Evolutionary conservation across 2,888 invertebrate species (phyloP).

Genomic region (Nowickia ferox): DNA sequence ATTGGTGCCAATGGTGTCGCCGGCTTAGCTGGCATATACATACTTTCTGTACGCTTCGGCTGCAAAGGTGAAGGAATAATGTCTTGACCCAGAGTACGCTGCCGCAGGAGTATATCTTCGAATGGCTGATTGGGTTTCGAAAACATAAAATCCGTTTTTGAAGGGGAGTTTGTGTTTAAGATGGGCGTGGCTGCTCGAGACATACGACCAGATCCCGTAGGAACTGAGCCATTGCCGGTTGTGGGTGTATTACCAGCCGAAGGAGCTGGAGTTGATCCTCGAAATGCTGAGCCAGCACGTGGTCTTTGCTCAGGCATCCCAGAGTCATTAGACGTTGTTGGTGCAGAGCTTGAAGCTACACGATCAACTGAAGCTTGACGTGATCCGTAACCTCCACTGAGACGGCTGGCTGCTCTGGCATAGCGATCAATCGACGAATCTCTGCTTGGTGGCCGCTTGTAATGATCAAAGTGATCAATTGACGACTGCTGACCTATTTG

Average conservation of each 20-base stretch:
- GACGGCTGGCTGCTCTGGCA: constrained; percentile 87
- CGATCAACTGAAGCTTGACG: constrained; percentile 92
- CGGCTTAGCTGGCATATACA: constrained; percentile 88
- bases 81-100: constrained; percentile 93
- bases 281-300: constrained; percentile 85
- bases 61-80: constrained; percentile 94
- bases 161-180: constrained; percentile 82
- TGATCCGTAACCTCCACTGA: constrained; percentile 85
- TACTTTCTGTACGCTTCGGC: constrained; percentile 95
- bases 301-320: constrained; percentile 77
- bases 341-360: constrained; percentile 79
- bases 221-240: constrained; percentile 87
- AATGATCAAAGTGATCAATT: constrained; percentile 97
- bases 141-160: constrained; percentile 82
- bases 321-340: constrained; percentile 59
- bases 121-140: constrained; percentile 86
- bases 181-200: constrained; percentile 85
- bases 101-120: constrained; percentile 91
- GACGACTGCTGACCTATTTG: constrained; percentile 85
- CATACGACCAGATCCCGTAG: constrained; percentile 83
- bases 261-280: constrained; percentile 83
- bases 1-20: constrained; percentile 83
- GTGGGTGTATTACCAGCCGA: constrained; percentile 79
- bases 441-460: constrained; percentile 94
- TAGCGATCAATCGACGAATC: constrained; percentile 94